Evolutionary conservation across 2,113 vertebrate genomes (phyloP).

Genomic region (Orthonyx spaldingii): DNA sequence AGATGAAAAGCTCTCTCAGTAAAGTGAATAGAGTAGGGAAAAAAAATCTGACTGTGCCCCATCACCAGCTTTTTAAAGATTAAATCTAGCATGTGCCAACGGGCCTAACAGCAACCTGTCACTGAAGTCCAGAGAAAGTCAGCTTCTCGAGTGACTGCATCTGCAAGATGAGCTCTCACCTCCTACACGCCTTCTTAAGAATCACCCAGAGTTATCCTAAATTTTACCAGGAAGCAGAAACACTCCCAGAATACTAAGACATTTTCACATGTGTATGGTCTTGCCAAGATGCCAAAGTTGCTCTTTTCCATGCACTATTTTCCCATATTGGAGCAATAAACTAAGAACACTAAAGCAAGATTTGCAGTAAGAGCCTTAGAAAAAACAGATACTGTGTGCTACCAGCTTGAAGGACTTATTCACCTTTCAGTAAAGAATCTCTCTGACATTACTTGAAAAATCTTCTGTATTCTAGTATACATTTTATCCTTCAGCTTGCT

Average conservation of each 20-base stretch:
- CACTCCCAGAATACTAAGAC: background rate
- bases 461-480: background rate
- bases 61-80: background rate
- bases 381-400: background rate
- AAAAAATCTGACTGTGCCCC: background rate
- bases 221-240: background rate
- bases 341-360: background rate
- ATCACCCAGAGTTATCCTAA: background rate
- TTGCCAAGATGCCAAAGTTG: background rate
- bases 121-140: background rate
- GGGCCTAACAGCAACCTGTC: background rate
- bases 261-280: background rate
- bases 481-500: background rate
- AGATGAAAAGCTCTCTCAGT: background rate
- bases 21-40: background rate
- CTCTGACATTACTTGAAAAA: background rate
- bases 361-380: constrained; percentile 9
- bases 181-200: background rate
- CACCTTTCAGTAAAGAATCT: background rate
- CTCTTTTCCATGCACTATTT: background rate
- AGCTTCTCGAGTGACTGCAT: background rate
- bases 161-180: background rate
- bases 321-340: background rate
- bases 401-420: background rate
- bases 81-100: background rate